Conservation (phyloP, 2,113 vertebrate genomes). For the Sula dactylatra region DNA sequence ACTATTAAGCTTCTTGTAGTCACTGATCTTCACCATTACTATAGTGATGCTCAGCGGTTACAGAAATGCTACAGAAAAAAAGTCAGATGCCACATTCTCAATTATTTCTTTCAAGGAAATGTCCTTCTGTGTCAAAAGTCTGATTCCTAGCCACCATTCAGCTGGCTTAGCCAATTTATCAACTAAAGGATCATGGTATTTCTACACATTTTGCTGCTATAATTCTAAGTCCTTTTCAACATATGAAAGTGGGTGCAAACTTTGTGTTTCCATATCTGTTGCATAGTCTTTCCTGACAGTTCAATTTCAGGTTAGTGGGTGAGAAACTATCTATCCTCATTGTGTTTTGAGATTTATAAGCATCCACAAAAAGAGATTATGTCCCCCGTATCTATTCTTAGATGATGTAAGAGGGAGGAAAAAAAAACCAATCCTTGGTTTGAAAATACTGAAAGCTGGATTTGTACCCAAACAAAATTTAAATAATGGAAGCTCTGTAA, state of each 20-base stretch:
- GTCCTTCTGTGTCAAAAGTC: background rate
- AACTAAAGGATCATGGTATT: background rate
- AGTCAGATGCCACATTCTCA: background rate
- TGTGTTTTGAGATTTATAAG: background rate
- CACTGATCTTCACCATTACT: background rate
- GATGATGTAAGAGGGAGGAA: background rate
- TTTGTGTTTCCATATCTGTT: background rate
- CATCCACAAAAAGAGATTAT: background rate
- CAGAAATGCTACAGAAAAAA: background rate
- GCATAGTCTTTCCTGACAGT: background rate
- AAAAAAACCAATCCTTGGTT: background rate
- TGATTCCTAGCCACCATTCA: background rate
- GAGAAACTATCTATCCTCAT: background rate
- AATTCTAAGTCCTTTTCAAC: background rate
- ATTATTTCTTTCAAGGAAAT: background rate
- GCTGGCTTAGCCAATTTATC: background rate
- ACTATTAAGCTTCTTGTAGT: background rate
- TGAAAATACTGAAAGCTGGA: background rate
- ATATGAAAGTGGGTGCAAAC: background rate
- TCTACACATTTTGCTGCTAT: background rate
- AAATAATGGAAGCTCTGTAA: background rate
- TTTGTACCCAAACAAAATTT: background rate
- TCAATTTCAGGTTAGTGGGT: background rate
- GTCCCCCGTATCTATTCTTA: background rate
- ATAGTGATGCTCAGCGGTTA: background rate